Evolutionary conservation across 2,888 invertebrate species (phyloP).

Genomic region (Drosophila putrida): DNA sequence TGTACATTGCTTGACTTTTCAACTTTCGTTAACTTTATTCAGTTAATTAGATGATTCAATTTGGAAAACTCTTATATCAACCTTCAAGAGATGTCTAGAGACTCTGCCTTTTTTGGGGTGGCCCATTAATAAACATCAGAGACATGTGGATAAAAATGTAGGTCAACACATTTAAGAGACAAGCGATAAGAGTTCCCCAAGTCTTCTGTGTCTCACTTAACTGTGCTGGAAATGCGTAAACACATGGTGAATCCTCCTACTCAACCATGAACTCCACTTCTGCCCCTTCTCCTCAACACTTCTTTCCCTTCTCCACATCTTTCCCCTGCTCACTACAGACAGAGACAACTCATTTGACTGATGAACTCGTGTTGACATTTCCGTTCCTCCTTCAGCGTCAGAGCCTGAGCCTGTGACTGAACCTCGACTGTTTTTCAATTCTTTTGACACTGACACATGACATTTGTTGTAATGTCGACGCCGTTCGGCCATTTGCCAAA

Average conservation of each 20-base stretch:
- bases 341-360: constrained; percentile 84
- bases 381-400: constrained; percentile 54
- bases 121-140: constrained; percentile 73
- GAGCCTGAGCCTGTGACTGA: constrained; percentile 16
- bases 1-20: not conserved
- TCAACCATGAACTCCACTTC: not conserved
- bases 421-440: constrained; percentile 59
- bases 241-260: constrained; percentile 44
- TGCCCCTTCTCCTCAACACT: too few relatives aligned
- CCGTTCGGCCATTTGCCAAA: constrained; percentile 78
- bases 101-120: constrained; percentile 13
- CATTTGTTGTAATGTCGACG: constrained; percentile 74
- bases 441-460: constrained; percentile 82
- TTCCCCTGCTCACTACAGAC: constrained; percentile 30
- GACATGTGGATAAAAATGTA: constrained; percentile 67
- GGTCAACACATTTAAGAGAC: constrained; percentile 62
- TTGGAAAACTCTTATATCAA: constrained; percentile 28
- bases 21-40: constrained; percentile 9
- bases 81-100: constrained; percentile 43
- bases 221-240: constrained; percentile 51
- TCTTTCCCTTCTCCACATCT: not conserved
- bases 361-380: constrained; percentile 83
- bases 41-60: constrained; percentile 74
- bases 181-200: constrained; percentile 31
- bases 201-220: constrained; percentile 53